phyloP scores from a whole-genome alignment of 2,888 invertebrate genomes.

The Netelia inedita region DNA sequence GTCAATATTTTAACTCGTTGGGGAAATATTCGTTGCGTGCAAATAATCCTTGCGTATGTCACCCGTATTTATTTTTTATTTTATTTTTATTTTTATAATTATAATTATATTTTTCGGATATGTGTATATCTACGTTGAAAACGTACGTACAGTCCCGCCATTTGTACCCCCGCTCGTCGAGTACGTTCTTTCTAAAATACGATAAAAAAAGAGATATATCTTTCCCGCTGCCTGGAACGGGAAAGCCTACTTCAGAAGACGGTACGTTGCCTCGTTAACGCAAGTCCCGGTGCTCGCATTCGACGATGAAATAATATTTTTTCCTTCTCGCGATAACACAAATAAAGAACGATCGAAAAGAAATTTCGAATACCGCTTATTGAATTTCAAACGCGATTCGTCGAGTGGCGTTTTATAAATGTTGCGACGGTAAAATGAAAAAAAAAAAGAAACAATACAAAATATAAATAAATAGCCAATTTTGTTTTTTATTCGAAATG shows the following conservation, averaged over 20 bases:
- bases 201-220: conserved; percentile 5
- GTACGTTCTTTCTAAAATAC: conserved; percentile 35
- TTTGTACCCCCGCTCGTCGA: conserved; percentile 11
- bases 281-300: not conserved
- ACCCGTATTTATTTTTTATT: too few species aligned
- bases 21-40: too few species aligned
- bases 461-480: too few species aligned
- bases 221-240: not conserved
- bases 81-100: not conserved
- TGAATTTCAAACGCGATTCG: too few species aligned
- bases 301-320: not conserved
- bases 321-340: not conserved
- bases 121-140: not conserved
- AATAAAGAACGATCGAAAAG: too few species aligned
- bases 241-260: not conserved
- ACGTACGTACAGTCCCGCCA: not conserved
- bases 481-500: too few species aligned
- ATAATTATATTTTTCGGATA: not conserved
- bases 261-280: conserved; percentile 9
- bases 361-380: too few species aligned
- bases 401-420: too few species aligned
- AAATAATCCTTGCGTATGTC: too few species aligned
- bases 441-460: too few species aligned
- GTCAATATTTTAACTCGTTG: too few species aligned
- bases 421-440: too few species aligned